Evolutionary conservation across 2,113 vertebrate species (phyloP), one percentile per base, ranked within the genome.

Genomic region (Anolis carolinensis): DNA sequence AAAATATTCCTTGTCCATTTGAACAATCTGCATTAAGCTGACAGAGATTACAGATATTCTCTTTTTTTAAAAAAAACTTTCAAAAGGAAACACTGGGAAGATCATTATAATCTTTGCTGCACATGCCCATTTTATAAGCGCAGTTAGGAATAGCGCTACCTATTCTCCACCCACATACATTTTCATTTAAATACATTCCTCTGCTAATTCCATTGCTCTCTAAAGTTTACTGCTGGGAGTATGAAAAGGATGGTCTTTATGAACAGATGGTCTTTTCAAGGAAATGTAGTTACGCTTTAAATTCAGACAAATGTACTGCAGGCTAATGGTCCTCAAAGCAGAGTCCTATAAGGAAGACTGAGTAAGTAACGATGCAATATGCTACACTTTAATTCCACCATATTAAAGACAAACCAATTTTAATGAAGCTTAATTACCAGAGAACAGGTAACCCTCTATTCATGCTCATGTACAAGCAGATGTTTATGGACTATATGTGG

Each of bases 401-500:
- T 91, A 93, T 90, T 93, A 93, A 96, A 95, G 95, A 85, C 91
- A 95, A 94, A 93, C 90, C 93, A 90, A 88, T 92, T 91, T 91
- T 94, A 93, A 96, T 91, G 92, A 94, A 95, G 89, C 89, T 92
- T 93, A 95, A 95, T 96, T 95, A 93, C 92, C 89, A 89, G 81
- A 93, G 95, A 95, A 93, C 92, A 96, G 95, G 91, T 95, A 94
- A 87, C 90, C 72, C 71, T 82, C 90, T 86, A 95, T 93, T 93
- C 87, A 89, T 89, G 85, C 89, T 91, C 89, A 68, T 14, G 79
- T 95, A 90, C 93, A 94, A 95, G 91, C 96, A 97, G 96, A 96
- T 97, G 96, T 95, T 92, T 95, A 97, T 96, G 95, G 96, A 97
- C 96, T 96, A 92, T 91, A 94, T 94, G 89, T 94, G 95, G 95